Evolutionary conservation across 2,888 invertebrate species (phyloP).

Genomic region (Listrodromus nycthemerus): DNA sequence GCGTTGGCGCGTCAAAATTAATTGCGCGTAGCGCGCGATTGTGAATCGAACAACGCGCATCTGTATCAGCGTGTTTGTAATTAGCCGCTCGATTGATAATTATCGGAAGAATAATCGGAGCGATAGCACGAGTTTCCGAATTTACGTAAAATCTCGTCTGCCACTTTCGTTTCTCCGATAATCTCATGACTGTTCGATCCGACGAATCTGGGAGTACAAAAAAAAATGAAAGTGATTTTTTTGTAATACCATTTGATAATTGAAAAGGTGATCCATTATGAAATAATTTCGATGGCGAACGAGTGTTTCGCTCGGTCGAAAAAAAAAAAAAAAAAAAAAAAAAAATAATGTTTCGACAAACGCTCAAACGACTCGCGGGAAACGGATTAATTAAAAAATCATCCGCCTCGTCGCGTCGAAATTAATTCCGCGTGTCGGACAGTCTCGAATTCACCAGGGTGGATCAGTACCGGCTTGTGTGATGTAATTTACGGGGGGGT

Average conservation of each 20-base stretch:
- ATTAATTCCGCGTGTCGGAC: neutral
- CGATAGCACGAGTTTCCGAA: neutral
- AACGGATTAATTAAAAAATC: neutral
- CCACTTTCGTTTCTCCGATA: neutral
- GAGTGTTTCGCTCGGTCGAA: neutral
- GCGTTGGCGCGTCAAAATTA: neutral
- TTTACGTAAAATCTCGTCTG: too few relatives aligned
- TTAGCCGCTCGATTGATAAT: neutral
- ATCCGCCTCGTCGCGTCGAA: neutral
- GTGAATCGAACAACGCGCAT: conserved; percentile 1
- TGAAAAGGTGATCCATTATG: too few relatives aligned
- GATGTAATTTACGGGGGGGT: neutral
- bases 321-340: too few relatives aligned
- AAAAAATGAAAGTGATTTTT: too few relatives aligned
- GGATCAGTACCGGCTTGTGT: neutral
- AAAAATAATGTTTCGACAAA: neutral
- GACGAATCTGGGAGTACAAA: neutral
- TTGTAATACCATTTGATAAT: too few relatives aligned
- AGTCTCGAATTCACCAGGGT: neutral
- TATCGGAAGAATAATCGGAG: neutral
- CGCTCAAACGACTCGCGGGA: too few relatives aligned
- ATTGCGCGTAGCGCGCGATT: neutral
- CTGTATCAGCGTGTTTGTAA: neutral
- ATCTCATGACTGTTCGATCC: neutral
- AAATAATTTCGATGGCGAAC: neutral